These are phyloP conservation scores for Ifrita kowaldi DNA, from an alignment of 2,113 vertebrate species.

Conservation along the genomic window DNA sequence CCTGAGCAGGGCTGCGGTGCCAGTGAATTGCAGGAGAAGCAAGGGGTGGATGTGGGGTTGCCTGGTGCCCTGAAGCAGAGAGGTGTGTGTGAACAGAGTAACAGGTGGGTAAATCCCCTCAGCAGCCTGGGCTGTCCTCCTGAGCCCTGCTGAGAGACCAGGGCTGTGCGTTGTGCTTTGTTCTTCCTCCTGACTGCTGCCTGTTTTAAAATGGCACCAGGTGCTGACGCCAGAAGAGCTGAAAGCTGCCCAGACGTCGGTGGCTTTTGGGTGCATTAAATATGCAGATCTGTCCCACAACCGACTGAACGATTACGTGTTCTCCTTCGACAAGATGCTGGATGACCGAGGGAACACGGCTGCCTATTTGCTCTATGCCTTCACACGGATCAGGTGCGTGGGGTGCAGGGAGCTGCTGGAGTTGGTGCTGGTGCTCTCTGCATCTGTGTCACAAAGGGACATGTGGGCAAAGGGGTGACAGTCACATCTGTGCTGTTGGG, in stretches of 20 bases:
- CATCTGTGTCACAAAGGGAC: not conserved
- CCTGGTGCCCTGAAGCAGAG: not conserved
- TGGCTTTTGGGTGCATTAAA: constrained; percentile 94
- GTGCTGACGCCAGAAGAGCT: constrained; percentile 86
- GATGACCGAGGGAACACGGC: constrained; percentile 97
- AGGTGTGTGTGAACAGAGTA: not conserved
- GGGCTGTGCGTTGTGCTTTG: fast-evolving
- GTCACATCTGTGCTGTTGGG: not conserved
- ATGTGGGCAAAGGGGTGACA: not conserved
- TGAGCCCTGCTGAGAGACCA: not conserved
- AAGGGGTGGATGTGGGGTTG: not conserved
- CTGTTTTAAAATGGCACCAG: not conserved
- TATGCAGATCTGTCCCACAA: constrained; percentile 98
- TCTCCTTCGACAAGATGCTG: constrained; percentile 99
- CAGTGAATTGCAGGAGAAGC: not conserved
- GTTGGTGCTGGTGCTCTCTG: not conserved
- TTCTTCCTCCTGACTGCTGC: not conserved
- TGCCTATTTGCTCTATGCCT: constrained; percentile 92
- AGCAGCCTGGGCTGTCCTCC: not conserved
- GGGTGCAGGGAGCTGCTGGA: not conserved
- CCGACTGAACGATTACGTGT: constrained; percentile 93
- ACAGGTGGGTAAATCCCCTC: not conserved
- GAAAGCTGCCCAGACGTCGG: constrained; percentile 82
- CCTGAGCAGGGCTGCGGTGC: not conserved
- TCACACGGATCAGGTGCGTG: constrained; percentile 90